Base-by-base conservation (phyloP, 1,140 invertebrate species). In the Thaumetopoea pityocampa region DNA sequence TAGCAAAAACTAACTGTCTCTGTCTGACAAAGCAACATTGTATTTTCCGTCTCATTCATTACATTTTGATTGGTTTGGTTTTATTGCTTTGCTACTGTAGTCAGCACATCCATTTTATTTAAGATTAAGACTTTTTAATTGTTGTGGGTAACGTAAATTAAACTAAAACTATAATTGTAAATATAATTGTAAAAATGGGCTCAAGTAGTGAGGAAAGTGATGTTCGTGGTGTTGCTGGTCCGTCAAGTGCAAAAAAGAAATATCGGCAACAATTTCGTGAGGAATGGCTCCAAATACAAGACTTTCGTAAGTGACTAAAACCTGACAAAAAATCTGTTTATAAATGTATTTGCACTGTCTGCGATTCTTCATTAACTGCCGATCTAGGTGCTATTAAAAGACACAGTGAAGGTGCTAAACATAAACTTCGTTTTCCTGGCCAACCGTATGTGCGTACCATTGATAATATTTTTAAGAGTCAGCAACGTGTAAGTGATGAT, bases 401-500 rank as follows among this genome's bases (percentile, higher is more conserved):
- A 29, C 27, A 29, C 12, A 12, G 27, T 29, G 12, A 29, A 29
- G 27, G 27, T 29, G 10, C 27, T 29, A 29, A 29, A 12, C 27
- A 29, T 29, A 6, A 2, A 29, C 8, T 10, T 14, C 8, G 27
- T 10, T 10, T 12, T 29, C 8, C 10, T 10, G 27, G 27, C 27
- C 27, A 29, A 12, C 27, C 12, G 8, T 10, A 29, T 29, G n/a
- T n/a, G n/a, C n/a, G 8, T 29, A 10, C 27, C 8, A 29, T 29
- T 29, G 27, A 10, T 29, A 29, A n/a, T n/a, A n/a, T n/a, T 35
- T 35, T 22, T 7, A 35, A 35, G 14, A 35, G 32, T 2, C 19
- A 20, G 2, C 15, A 35, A 19, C 17, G 19, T 29, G 19, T 20
- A 20, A 12, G 5, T 5, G 17, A 19, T 10, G 32, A 22, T 22